Conservation (phyloP, 2,888 invertebrate species). For the Leucania comma region DNA sequence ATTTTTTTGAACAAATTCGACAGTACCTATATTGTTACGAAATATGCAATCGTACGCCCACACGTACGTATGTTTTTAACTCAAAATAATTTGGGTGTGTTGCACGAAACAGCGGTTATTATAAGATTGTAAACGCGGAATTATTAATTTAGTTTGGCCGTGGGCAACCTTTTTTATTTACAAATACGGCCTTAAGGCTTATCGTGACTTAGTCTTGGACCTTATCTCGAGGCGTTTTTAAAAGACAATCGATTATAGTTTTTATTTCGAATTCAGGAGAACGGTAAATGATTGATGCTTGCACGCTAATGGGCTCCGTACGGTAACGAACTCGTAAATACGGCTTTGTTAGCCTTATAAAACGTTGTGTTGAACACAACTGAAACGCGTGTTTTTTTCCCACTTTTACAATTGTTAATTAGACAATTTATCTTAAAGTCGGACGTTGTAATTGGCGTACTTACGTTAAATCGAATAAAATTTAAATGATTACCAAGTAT, state of each 20-base stretch:
- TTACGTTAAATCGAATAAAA: slow-evolving; percentile 64
- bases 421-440: slow-evolving; percentile 62
- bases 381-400: slow-evolving; percentile 39
- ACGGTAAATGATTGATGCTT: slow-evolving; percentile 62
- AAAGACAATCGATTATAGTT: slow-evolving; percentile 59
- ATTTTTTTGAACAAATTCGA: slow-evolving; percentile 23
- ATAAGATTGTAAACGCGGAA: slow-evolving; percentile 72
- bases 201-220: slow-evolving; percentile 72
- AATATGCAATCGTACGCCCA: slow-evolving; percentile 71
- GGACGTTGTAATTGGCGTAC: slow-evolving; percentile 61
- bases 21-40: slow-evolving; percentile 24
- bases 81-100: slow-evolving; percentile 66
- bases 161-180: slow-evolving; percentile 70
- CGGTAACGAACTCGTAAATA: slow-evolving; percentile 36
- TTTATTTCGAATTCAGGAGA: slow-evolving; percentile 52
- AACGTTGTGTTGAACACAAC: slow-evolving; percentile 41
- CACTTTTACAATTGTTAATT: slow-evolving; percentile 59
- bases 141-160: slow-evolving; percentile 76
- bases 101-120: slow-evolving; percentile 71
- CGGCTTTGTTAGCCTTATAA: slow-evolving; percentile 21
- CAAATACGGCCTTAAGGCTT: slow-evolving; percentile 67
- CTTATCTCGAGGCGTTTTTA: slow-evolving; percentile 67
- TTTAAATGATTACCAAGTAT: slow-evolving; percentile 62
- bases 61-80: slow-evolving; percentile 70
- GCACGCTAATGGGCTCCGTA: slow-evolving; percentile 44